phyloP scores from a whole-genome alignment of 2,797 vertebrate species.

The Carcharodon carcharias region DNA sequence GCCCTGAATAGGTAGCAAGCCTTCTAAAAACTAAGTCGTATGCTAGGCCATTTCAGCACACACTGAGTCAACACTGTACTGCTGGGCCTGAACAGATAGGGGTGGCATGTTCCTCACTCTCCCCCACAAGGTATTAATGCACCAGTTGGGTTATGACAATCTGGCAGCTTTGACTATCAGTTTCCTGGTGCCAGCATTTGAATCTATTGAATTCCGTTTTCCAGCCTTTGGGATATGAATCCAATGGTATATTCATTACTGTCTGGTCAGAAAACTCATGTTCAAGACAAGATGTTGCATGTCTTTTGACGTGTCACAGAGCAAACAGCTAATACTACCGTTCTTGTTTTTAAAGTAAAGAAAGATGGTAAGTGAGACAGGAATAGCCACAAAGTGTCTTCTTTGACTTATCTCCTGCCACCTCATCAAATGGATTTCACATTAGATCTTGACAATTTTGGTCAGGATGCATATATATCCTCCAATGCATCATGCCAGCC shows the following conservation, averaged over 20 bases:
- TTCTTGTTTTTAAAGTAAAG: too few species aligned
- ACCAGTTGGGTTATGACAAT: background rate
- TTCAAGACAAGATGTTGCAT: background rate
- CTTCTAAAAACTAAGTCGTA: too few species aligned
- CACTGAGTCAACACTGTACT: background rate
- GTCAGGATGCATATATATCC: too few species aligned
- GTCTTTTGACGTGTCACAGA: too few species aligned
- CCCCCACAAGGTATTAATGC: background rate
- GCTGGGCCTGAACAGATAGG: background rate
- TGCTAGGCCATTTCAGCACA: background rate
- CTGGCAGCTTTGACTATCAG: background rate
- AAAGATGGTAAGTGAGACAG: too few species aligned
- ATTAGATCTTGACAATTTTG: too few species aligned
- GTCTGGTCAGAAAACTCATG: background rate
- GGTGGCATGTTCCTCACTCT: background rate
- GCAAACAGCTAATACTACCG: too few species aligned
- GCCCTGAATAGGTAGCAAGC: too few species aligned
- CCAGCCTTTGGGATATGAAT: background rate
- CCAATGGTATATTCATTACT: background rate
- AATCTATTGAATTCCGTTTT: background rate
- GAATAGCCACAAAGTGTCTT: too few species aligned
- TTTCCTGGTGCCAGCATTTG: background rate
- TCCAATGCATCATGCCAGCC: too few species aligned
- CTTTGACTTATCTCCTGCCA: too few species aligned
- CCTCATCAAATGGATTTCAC: too few species aligned